Evolutionary conservation across 2,113 vertebrate species (phyloP).

Genomic region (Gracilinanus agilis): DNA sequence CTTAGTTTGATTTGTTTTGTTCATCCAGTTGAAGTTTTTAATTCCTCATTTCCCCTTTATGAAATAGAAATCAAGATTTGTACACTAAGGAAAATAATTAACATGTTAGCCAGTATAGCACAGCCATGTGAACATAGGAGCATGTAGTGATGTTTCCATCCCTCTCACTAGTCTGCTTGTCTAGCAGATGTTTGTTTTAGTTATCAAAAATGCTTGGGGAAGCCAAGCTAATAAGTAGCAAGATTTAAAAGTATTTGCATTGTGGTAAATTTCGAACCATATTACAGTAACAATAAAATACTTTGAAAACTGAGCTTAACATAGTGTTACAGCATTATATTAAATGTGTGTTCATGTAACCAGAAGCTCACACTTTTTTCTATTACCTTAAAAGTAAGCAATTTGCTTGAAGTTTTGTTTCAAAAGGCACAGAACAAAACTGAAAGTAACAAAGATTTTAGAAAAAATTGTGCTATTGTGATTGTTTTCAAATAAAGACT

Average conservation of each 20-base stretch:
- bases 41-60: neutral
- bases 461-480: neutral
- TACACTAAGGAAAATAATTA: neutral
- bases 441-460: conserved; percentile 39
- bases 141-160: neutral
- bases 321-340: conserved; percentile 15
- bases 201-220: conserved; percentile 45
- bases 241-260: conserved; percentile 34
- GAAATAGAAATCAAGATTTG: neutral
- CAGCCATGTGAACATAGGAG: neutral
- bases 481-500: conserved; percentile 36
- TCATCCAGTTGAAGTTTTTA: neutral
- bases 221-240: conserved; percentile 48
- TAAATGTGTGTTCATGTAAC: conserved; percentile 37
- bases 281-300: conserved; percentile 33
- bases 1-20: neutral
- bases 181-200: conserved; percentile 33
- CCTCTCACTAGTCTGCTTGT: neutral
- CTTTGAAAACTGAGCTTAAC: conserved; percentile 13
- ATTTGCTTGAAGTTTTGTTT: conserved; percentile 53
- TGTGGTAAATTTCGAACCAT: conserved; percentile 17
- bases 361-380: conserved; percentile 25
- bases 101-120: neutral
- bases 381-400: conserved; percentile 13
- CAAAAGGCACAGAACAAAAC: neutral